Base-by-base conservation (phyloP, 37 sponge, comb jelly and placozoan species). In the Eunapius fragilis region DNA sequence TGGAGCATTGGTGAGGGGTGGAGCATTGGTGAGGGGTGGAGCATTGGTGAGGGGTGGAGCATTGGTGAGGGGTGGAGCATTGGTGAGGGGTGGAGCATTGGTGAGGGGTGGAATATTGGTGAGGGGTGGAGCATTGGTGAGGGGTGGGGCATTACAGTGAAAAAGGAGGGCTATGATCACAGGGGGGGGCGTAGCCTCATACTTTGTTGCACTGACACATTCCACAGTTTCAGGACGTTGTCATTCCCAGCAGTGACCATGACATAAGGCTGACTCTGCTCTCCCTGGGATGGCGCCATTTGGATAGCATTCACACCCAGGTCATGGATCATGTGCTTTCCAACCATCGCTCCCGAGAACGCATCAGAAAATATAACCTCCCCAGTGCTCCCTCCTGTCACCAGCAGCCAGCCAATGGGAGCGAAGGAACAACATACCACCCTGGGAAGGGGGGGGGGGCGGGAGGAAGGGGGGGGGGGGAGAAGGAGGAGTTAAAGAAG, bases 341-440 rank as follows among this genome's bases (percentile, higher is more conserved):
- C 38, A 17, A 82, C 28, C 71, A 67, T 69, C 2, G 74, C 47
- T 2, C 31, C 27, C 1, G 70, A 37, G 83, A 78, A 84, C 25
- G 49, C 80, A 75, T 94, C 87, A 69, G 79, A 94, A 68, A 91
- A 74, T 34, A 85, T 37, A 12, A 94, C 0, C 24, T 91, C 82
- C 17, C 95, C 95, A 68, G 68, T 67, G 48, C 41, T 82, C 49
- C 47, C 85, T 2, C 95, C 92, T 5, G 89, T 86, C 25, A 82
- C 84, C 41, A 90, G 75, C 13, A 88, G 37, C 84, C 81, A 79
- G 10, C 95, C 92, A 78, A 50, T 76, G 25, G 91, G 85, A 25
- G 92, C 86, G 72, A 94, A 91, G 34, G 37, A 70, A 68, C 92
- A 91, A 30, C 78, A 72, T 0, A 69, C 70, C 32, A 94, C 89